These are phyloP conservation scores for Chrysoperla carnea DNA, from an alignment of 1,140 invertebrate genomes.

Conservation along the genomic window DNA sequence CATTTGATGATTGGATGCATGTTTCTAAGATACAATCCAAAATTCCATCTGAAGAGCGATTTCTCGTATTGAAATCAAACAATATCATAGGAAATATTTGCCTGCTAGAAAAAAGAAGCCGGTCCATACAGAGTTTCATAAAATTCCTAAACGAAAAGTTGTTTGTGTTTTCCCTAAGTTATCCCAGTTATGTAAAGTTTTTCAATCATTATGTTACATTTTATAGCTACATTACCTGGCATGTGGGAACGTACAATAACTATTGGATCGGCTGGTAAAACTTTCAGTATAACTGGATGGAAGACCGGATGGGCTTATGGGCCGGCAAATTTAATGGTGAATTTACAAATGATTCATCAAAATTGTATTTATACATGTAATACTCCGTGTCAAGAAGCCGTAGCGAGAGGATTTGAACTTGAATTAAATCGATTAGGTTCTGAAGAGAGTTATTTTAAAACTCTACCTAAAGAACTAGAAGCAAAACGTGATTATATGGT, in stretches of 20 bases:
- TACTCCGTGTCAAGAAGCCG: constrained; percentile 75
- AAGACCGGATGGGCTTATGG: constrained; percentile 89
- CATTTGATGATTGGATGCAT: too few relatives aligned
- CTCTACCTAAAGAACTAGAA: constrained; percentile 54
- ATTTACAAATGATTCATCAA: constrained; percentile 79
- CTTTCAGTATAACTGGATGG: constrained; percentile 92
- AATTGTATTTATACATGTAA: constrained; percentile 78
- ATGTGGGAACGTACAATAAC: constrained; percentile 97
- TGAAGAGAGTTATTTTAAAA: constrained; percentile 67
- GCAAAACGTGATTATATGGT: constrained; percentile 71
- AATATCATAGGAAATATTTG: too few relatives aligned
- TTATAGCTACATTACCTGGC: constrained; percentile 61
- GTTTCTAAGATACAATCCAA: too few relatives aligned
- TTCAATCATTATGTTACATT: constrained; percentile 2
- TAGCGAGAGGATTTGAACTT: constrained; percentile 70
- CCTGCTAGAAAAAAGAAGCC: too few relatives aligned
- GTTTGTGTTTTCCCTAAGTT: too few relatives aligned
- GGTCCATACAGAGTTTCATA: too few relatives aligned
- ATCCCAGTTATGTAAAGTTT: too few relatives aligned
- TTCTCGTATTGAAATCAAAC: too few relatives aligned
- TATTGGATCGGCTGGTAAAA: constrained; percentile 90
- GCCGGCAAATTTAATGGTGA: constrained; percentile 52
- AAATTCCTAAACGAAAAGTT: too few relatives aligned
- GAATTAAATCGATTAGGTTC: constrained; percentile 50
- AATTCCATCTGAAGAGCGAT: too few relatives aligned